Base-by-base conservation (phyloP, 1,140 invertebrate genomes). In the Ridgeia piscesae region DNA sequence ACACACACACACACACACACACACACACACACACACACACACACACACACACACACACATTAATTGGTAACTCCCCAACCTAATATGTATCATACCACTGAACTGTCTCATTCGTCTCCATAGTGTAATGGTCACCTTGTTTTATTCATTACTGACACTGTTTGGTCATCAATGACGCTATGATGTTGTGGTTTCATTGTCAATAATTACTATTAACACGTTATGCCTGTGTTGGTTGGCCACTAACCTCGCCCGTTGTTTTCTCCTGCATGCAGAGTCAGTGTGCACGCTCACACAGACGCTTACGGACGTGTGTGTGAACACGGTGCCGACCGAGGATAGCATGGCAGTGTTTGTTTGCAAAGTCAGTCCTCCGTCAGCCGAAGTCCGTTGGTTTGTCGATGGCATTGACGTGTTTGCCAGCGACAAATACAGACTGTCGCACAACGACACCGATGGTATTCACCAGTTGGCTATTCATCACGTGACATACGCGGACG, bases 401-500 rank as follows among this genome's bases (percentile, higher is more conserved):
- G 94, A 95, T 58, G 95, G 93, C 89, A 93, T 94, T 93, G 94
- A 94, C 50, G 93, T 95, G 0, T 94, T 94, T 91, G 93, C 95
- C 89, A 94, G 93, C 89, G 95, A 95, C 14, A 96, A 95, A 91
- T 95, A 94, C 92, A 34, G 42, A 33, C 42, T 91, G 35, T 33
- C 21, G 34, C 21, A 17, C 42, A 35, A 35, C 42, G 1, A 97
- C 27, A 97, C 98, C 92, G 97, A 97, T 31, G 97, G 96, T 0
- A 96, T 97, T 31, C 97, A 98, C 91, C 98, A 97, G 93, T 95
- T 99, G 21, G 97, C 98, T 31, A 97, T 99, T 33, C 97, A 97
- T 93, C 97, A 98, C 93, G 97, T 97, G 31, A 97, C 97, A 2
- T 96, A 97, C 89, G 97, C 98, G 93, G 98, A 99, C 95, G 97